A percentile compares a stretch with the other conserved stretches of the same genome.
These are phyloP conservation scores for Delia radicum DNA, from an alignment of 1,140 invertebrate species.

Conservation along the genomic window DNA sequence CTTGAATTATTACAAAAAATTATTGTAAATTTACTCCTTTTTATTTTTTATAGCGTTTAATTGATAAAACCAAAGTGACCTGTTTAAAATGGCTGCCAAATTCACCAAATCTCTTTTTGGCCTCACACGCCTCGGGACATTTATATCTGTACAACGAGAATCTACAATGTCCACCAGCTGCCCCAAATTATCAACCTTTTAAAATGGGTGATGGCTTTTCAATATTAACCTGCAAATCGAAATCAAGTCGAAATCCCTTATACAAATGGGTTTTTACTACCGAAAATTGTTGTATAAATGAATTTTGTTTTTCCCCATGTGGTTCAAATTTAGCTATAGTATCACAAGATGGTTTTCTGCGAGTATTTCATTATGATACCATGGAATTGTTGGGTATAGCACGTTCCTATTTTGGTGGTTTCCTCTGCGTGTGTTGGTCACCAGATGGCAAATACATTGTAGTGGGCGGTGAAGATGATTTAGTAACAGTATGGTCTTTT, in stretches of 20 bases:
- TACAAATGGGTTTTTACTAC: conserved; percentile 85
- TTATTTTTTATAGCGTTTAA: conserved; percentile 71
- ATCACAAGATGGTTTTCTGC: conserved; percentile 93
- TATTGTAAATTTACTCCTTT: neutral
- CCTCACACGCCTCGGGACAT: conserved; percentile 94
- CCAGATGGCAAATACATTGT: conserved; percentile 94
- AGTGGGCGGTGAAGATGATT: conserved; percentile 97
- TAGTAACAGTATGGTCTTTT: conserved; percentile 97
- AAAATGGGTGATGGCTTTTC: conserved; percentile 94
- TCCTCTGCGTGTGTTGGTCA: conserved; percentile 96
- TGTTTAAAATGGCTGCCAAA: conserved; percentile 97
- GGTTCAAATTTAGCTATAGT: conserved; percentile 88
- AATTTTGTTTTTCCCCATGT: conserved; percentile 97
- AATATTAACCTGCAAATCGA: conserved; percentile 94
- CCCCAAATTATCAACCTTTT: conserved; percentile 90
- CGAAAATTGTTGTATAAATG: conserved; percentile 82
- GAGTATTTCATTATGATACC: conserved; percentile 95
- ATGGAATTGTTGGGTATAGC: conserved; percentile 92
- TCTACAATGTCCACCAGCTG: conserved; percentile 78
- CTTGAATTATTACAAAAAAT: neutral
- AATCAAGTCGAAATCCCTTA: conserved; percentile 92
- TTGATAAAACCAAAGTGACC: conserved; percentile 98
- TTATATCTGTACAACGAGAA: conserved; percentile 98
- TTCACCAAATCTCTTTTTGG: conserved; percentile 89
- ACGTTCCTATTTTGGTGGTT: conserved; percentile 95